A percentile compares a stretch with the other conserved stretches of the same genome.
phyloP scores from a whole-genome alignment of 2,113 vertebrate genomes.

The Podocnemis expansa region DNA sequence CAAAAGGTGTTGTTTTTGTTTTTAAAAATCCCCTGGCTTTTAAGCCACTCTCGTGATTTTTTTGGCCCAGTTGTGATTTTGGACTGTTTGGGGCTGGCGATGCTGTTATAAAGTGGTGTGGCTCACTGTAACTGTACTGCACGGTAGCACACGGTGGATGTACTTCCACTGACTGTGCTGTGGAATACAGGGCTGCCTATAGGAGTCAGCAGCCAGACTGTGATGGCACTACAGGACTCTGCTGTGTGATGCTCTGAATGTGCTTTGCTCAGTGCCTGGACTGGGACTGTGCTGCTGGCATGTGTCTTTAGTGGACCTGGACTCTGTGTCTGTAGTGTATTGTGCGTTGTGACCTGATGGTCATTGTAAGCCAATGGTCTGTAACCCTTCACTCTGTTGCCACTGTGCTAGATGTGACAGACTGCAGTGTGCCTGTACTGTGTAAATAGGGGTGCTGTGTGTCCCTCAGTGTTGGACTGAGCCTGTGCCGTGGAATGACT shows the following conservation, averaged over 20 bases:
- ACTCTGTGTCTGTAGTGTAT: no score
- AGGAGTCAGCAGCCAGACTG: no score
- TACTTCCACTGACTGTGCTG: background rate
- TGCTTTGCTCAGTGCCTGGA: background rate
- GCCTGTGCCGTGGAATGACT: background rate
- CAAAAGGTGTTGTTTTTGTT: background rate
- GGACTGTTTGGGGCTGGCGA: background rate
- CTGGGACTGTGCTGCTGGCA: background rate
- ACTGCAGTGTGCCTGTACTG: background rate
- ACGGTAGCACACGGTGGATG: no score
- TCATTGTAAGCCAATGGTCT: background rate
- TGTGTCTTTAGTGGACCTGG: background rate
- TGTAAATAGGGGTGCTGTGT: background rate
- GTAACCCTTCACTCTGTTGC: background rate
- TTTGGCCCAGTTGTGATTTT: background rate
- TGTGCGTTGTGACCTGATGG: background rate
- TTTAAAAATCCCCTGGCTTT: background rate
- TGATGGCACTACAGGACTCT: no score
- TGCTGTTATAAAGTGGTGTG: background rate
- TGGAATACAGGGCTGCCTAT: no score
- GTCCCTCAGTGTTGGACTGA: no score
- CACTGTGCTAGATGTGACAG: no score
- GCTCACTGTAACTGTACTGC: background rate
- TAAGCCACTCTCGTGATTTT: background rate
- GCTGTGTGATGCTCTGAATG: background rate